These are phyloP conservation scores for Dolichotis patagonum DNA, from an alignment of 2,113 vertebrate genomes.

Conservation along the genomic window DNA sequence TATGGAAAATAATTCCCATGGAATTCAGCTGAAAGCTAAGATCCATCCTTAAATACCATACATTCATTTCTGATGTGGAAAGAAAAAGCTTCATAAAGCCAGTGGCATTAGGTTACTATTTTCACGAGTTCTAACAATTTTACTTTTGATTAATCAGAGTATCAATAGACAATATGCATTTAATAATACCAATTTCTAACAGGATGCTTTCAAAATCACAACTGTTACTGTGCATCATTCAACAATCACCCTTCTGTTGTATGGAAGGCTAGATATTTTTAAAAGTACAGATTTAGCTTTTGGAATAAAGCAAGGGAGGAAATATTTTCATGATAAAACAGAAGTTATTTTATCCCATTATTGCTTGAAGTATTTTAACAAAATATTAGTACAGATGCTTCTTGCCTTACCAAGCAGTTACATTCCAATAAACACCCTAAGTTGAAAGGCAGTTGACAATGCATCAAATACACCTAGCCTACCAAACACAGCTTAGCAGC, in stretches of 20 bases:
- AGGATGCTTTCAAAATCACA: background rate
- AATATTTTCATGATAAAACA: background rate
- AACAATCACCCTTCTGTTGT: background rate
- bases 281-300: background rate
- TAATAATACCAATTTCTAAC: background rate
- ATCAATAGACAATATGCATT: background rate
- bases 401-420: background rate
- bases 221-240: background rate
- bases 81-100: constrained; percentile 13
- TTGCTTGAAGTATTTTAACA: background rate
- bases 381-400: background rate
- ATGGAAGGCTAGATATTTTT: constrained; percentile 17
- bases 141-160: background rate
- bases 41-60: constrained; percentile 31
- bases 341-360: background rate
- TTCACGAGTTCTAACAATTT: background rate
- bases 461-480: background rate
- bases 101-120: background rate
- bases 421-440: background rate
- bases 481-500: background rate
- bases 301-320: background rate
- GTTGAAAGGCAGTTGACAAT: background rate
- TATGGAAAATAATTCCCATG: background rate
- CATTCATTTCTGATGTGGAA: constrained; percentile 54
- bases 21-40: background rate